Evolutionary conservation across 2,797 vertebrate species (phyloP).

Genomic region (Crenichthys baileyi): DNA sequence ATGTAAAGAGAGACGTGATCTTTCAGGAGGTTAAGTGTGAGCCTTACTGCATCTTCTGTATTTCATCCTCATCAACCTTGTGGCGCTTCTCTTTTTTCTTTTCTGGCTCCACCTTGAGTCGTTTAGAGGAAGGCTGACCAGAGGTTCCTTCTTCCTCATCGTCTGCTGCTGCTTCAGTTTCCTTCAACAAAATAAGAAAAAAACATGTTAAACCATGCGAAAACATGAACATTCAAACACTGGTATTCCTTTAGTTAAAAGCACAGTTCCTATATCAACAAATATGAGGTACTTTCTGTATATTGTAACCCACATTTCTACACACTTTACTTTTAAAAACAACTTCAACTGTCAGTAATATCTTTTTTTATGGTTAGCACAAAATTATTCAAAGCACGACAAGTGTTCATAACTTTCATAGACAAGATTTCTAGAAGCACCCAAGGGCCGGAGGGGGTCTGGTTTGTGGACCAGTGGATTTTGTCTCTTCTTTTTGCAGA

Average conservation of each 20-base stretch:
- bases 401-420: neutral
- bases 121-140: conserved; percentile 80
- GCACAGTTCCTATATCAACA: neutral
- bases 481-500: too few species aligned
- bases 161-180: conserved; percentile 58
- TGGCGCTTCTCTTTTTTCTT: conserved; percentile 95
- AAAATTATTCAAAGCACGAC: neutral
- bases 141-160: conserved; percentile 86
- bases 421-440: too few species aligned
- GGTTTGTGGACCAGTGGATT: too few species aligned
- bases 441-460: too few species aligned
- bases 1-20: neutral
- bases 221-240: neutral
- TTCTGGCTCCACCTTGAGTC: conserved; percentile 90
- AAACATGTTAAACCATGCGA: neutral
- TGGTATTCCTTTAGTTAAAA: neutral
- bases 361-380: neutral
- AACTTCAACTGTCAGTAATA: neutral
- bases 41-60: conserved; percentile 99
- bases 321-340: neutral
- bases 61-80: conserved; percentile 99
- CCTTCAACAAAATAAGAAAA: conserved; percentile 49
- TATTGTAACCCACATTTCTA: neutral
- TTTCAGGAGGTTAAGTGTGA: neutral
- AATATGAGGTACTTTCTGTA: neutral